Conservation (phyloP, 2,888 invertebrate species). For the Brachyptera putata region DNA sequence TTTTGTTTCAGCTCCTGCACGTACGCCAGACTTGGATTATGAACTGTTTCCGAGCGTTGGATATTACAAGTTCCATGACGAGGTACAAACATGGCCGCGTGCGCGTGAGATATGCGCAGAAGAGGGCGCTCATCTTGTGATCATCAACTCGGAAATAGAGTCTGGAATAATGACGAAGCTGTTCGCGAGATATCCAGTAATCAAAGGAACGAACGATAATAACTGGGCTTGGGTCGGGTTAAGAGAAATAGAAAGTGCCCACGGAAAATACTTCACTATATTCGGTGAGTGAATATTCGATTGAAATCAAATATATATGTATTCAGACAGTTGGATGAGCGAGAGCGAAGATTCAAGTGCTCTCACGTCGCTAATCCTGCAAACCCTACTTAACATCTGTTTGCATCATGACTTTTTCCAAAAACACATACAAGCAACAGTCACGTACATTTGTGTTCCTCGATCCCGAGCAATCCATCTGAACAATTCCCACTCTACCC, state of each 20-base stretch:
- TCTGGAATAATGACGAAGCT: constrained; percentile 24
- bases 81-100: constrained; percentile 4
- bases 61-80: constrained; percentile 27
- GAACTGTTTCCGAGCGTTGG: constrained; percentile 24
- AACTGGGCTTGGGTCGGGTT: constrained; percentile 30
- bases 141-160: constrained; percentile 33
- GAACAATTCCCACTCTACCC: too few relatives aligned
- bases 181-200: constrained; percentile 9
- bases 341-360: too few relatives aligned
- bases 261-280: constrained; percentile 28
- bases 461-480: too few relatives aligned
- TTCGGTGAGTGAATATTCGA: constrained; percentile 20
- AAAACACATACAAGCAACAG: too few relatives aligned
- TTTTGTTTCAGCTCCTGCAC: constrained; percentile 20
- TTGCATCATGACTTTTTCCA: too few relatives aligned
- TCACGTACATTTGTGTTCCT: too few relatives aligned
- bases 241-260: constrained; percentile 26
- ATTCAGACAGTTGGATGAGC: too few relatives aligned
- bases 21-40: constrained; percentile 18
- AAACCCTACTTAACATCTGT: too few relatives aligned
- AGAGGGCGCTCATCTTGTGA: constrained; percentile 32
- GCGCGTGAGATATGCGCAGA: constrained; percentile 19
- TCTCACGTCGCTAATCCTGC: too few relatives aligned
- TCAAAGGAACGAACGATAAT: constrained; percentile 14
- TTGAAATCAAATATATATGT: too few relatives aligned